Evolutionary conservation across 2,113 vertebrate species (phyloP).

Genomic region (Labrus mixtus): DNA sequence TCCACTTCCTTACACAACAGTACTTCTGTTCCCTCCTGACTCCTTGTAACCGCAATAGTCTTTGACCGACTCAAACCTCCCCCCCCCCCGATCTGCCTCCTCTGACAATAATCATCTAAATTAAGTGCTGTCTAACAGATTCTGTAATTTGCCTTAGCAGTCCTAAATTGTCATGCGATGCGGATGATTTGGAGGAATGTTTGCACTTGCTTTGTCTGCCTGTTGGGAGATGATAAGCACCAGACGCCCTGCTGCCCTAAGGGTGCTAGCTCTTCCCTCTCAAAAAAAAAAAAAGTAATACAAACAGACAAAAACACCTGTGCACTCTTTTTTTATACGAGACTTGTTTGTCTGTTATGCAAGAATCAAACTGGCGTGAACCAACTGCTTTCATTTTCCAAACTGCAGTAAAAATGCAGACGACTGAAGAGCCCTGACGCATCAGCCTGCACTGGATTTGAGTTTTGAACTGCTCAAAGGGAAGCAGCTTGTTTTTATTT

Average conservation of each 20-base stretch:
- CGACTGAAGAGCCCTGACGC: constrained; percentile 1
- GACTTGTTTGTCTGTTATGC: neutral
- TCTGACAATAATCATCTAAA: neutral
- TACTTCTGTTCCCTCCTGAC: neutral
- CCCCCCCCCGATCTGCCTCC: neutral
- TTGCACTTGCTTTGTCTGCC: constrained; percentile 24
- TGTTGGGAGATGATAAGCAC: constrained; percentile 27
- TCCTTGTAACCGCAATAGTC: neutral
- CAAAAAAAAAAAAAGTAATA: constrained; percentile 7
- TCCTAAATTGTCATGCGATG: constrained; percentile 24
- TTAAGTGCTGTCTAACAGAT: neutral
- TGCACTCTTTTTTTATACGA: neutral
- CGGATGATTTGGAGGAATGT: constrained; percentile 35
- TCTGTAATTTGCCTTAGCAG: neutral
- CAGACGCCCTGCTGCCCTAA: constrained; percentile 16
- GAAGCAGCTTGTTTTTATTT: neutral
- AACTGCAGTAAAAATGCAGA: constrained; percentile 9
- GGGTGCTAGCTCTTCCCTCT: neutral
- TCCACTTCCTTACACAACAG: neutral
- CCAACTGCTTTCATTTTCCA: constrained; percentile 13
- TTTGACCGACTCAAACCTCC: neutral
- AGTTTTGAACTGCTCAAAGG: neutral
- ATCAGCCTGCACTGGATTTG: neutral
- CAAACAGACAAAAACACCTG: constrained; percentile 20
- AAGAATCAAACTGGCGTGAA: neutral